Conservation (phyloP, 1,140 invertebrate genomes). For the Goniozus legneri region DNA sequence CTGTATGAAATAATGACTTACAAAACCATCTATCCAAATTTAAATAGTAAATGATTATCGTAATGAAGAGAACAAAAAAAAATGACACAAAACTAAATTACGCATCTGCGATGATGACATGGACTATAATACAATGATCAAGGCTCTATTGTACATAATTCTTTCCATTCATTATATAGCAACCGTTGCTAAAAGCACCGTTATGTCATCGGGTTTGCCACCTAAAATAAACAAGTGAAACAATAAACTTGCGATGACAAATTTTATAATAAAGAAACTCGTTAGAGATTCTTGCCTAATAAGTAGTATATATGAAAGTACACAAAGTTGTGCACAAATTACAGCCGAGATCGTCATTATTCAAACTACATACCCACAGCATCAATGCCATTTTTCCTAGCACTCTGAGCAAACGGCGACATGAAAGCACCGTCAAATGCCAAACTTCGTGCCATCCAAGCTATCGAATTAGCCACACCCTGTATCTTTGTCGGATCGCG, state of each 20-base stretch:
- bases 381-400: constrained; percentile 87
- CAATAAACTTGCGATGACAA: constrained; percentile 10
- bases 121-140: constrained; percentile 54
- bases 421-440: constrained; percentile 92
- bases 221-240: constrained; percentile 69
- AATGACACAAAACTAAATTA: constrained; percentile 40
- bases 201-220: constrained; percentile 97
- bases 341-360: background rate
- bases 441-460: constrained; percentile 87
- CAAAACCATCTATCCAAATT: constrained; percentile 38
- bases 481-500: constrained; percentile 74
- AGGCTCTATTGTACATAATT: constrained; percentile 43
- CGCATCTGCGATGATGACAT: constrained; percentile 47
- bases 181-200: constrained; percentile 88
- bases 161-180: constrained; percentile 59
- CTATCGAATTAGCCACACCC: constrained; percentile 89
- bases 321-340: background rate
- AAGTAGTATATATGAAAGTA: constrained; percentile 2
- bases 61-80: constrained; percentile 35
- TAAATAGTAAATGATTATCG: constrained; percentile 42
- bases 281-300: background rate
- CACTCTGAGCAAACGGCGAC: constrained; percentile 93
- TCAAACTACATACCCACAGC: constrained; percentile 70
- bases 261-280: background rate
- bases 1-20: constrained; percentile 20